Conservation (phyloP, 2,113 vertebrate species). For the Odobenus rosmarus region DNA sequence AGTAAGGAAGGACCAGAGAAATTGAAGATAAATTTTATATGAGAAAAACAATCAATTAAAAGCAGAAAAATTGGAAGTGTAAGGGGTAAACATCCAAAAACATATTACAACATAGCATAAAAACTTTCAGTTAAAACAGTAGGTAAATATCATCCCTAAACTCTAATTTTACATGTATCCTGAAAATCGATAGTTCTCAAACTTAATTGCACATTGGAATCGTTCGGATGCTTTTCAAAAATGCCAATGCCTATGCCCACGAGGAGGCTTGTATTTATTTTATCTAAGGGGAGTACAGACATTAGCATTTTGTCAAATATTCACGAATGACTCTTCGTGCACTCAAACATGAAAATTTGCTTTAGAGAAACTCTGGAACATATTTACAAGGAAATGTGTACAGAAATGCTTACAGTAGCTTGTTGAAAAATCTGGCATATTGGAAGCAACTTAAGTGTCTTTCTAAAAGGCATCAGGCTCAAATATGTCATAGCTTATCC, state of each 20-base stretch:
- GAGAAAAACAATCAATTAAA: neutral
- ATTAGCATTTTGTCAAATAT: neutral
- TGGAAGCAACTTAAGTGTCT: neutral
- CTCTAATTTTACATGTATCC: neutral
- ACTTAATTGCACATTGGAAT: neutral
- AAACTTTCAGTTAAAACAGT: neutral
- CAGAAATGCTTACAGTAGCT: neutral
- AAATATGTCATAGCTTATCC: neutral
- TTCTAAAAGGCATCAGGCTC: neutral
- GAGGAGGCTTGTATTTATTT: neutral
- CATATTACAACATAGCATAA: neutral
- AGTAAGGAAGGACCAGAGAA: neutral
- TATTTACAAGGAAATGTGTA: neutral
- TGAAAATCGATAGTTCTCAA: neutral
- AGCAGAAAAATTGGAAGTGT: neutral
- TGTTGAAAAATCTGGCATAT: neutral
- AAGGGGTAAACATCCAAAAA: neutral
- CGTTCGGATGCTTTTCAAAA: neutral
- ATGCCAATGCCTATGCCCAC: neutral
- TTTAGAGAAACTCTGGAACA: neutral
- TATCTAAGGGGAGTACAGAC: neutral
- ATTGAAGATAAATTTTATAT: neutral
- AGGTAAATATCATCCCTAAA: neutral
- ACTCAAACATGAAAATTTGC: neutral
- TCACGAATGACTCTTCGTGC: neutral